Evolutionary conservation across 2,888 invertebrate species (phyloP), one percentile per base, ranked within the genome.

Genomic region (Tenthredo mesomela): DNA sequence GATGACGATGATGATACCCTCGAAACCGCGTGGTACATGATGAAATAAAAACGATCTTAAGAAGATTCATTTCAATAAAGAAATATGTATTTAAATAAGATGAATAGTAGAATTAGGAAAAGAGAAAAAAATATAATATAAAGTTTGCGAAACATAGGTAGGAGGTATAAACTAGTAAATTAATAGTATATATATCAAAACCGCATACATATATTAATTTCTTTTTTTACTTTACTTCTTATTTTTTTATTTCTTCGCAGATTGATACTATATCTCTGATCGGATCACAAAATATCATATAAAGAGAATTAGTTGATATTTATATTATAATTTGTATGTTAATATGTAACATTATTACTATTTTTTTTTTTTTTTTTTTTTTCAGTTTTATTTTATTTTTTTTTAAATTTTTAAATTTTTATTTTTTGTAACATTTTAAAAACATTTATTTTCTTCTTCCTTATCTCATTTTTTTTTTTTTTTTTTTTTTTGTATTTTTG

Each of bases 401-500:
- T n/a, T 47, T 21, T 47, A 47, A 7, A 47, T 21, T 75, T 43
- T 80, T 33, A 3, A 3, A 33, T 33, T 33, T 33, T 58, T 40
- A 25, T 80, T 82, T 84, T 82, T 84, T 84, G 67, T 82, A 84
- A 84, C 84, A 82, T 82, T 82, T 84, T 82, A 70, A 82, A 82
- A 84, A 71, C 84, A 82, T 82, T 25, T 7, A 84, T 67, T 65
- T 78, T 80, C 10, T 25, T 21, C 10, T 25, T 61, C 6, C n/a
- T 50, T 50, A 37, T 18, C n/a, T 50, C 4, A 18, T 50, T 50
- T n/a, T 5, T 18, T 18, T 50, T 4, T 50, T 18, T 18, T 50
- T 50, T 5, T 18, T 5, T 50, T 18, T 50, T 71, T n/a, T 7
- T n/a, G n/a, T n/a, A n/a, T n/a, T 18, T 21, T 21, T 12, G 3